phyloP scores from a whole-genome alignment of 2,797 vertebrate species.

The Thunnus albacares region DNA sequence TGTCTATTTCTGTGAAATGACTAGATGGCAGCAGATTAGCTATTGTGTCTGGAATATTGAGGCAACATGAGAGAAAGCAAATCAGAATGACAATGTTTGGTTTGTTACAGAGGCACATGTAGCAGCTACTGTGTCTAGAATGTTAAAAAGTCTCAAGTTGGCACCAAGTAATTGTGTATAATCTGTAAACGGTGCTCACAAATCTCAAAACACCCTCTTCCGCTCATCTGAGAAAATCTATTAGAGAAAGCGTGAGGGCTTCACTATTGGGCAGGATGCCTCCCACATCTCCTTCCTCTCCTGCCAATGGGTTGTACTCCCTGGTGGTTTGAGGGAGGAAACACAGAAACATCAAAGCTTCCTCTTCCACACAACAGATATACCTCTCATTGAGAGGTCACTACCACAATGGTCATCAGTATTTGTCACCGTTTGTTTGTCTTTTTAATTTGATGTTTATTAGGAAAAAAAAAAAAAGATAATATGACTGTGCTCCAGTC shows the following conservation, averaged over 20 bases:
- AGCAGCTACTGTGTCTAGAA: not conserved
- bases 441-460: not conserved
- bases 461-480: not conserved
- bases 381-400: constrained; percentile 11
- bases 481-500: constrained; percentile 14
- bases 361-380: constrained; percentile 9
- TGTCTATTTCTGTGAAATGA: constrained; percentile 24
- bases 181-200: constrained; percentile 27
- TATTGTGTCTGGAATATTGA: not conserved
- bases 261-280: constrained; percentile 35
- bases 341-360: constrained; percentile 32
- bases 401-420: not conserved
- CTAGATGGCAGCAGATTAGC: constrained; percentile 7
- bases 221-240: constrained; percentile 26
- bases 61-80: constrained; percentile 3
- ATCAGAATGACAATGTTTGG: not conserved
- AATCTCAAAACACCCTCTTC: constrained; percentile 22
- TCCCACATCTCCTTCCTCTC: constrained; percentile 34
- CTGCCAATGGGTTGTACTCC: constrained; percentile 45
- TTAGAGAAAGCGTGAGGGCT: constrained; percentile 25
- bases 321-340: constrained; percentile 40
- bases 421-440: not conserved
- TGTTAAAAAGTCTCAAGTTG: not conserved
- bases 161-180: not conserved
- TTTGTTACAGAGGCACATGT: not conserved